Conservation (phyloP, 2,113 vertebrate genomes). For the Atlantisia rogersi region DNA sequence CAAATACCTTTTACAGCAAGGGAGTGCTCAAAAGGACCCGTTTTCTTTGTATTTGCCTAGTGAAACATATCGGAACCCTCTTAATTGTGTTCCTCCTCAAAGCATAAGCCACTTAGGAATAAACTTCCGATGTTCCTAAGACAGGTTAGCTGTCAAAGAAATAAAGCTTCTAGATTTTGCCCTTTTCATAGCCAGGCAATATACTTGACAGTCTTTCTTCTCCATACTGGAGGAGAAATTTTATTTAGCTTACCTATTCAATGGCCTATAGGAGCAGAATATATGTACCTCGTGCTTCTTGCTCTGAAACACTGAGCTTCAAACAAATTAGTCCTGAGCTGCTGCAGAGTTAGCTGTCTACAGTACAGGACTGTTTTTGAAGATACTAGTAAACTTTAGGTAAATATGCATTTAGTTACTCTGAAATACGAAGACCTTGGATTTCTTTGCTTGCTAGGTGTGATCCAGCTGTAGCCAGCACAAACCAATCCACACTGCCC, state of each 20-base stretch:
- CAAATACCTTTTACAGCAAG: constrained; percentile 25
- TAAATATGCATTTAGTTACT: constrained; percentile 55
- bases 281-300: background rate
- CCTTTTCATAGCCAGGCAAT: constrained; percentile 40
- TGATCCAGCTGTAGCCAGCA: constrained; percentile 35
- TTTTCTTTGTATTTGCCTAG: constrained; percentile 53
- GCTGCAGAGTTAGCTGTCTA: constrained; percentile 3
- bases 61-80: constrained; percentile 70
- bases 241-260: constrained; percentile 62
- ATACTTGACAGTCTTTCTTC: constrained; percentile 29
- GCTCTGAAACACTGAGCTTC: constrained; percentile 33
- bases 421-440: constrained; percentile 2
- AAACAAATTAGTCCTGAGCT: constrained; percentile 15
- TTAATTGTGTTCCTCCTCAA: constrained; percentile 64
- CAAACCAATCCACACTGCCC: constrained; percentile 45
- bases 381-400: constrained; percentile 17
- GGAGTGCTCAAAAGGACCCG: constrained; percentile 6
- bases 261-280: constrained; percentile 19
- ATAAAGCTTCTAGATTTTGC: constrained; percentile 39
- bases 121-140: constrained; percentile 45
- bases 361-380: background rate
- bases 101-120: constrained; percentile 42
- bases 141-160: constrained; percentile 54
- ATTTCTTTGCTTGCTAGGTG: constrained; percentile 51
- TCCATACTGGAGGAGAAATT: constrained; percentile 13